These are phyloP conservation scores for Paraplagusia blochii DNA, from an alignment of 2,113 vertebrate genomes.

Conservation along the genomic window DNA sequence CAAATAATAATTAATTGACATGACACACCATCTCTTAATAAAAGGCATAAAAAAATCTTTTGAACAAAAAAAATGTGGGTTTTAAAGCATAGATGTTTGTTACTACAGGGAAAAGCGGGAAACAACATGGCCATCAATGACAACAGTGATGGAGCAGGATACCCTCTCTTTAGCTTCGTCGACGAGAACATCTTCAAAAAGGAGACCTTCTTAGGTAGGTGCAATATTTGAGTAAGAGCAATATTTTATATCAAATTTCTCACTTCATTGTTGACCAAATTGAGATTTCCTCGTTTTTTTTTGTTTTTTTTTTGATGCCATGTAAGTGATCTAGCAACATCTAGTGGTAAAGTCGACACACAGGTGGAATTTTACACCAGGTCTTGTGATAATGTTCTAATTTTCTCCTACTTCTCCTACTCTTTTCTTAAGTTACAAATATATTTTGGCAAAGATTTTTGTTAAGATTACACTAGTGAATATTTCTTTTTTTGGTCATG, in stretches of 20 bases:
- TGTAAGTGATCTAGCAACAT: too few relatives aligned
- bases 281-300: neutral
- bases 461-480: too few relatives aligned
- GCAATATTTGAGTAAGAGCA: too few relatives aligned
- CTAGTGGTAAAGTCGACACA: too few relatives aligned
- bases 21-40: neutral
- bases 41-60: neutral
- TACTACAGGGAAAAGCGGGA: slow-evolving; percentile 71
- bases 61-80: neutral
- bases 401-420: too few relatives aligned
- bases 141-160: slow-evolving; percentile 55
- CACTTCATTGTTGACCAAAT: neutral
- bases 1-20: too few relatives aligned
- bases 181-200: slow-evolving; percentile 81
- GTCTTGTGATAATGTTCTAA: too few relatives aligned
- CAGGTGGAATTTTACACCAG: too few relatives aligned
- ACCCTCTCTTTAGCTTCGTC: slow-evolving; percentile 77
- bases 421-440: too few relatives aligned
- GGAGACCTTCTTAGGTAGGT: slow-evolving; percentile 77
- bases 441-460: too few relatives aligned
- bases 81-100: neutral
- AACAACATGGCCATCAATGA: slow-evolving; percentile 42
- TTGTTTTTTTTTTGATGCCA: too few relatives aligned
- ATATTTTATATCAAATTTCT: neutral
- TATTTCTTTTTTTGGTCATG: too few relatives aligned